Evolutionary conservation across 2,888 invertebrate species (phyloP), one percentile per base, ranked within the genome.

Genomic region (Meiosimyza decipiens): DNA sequence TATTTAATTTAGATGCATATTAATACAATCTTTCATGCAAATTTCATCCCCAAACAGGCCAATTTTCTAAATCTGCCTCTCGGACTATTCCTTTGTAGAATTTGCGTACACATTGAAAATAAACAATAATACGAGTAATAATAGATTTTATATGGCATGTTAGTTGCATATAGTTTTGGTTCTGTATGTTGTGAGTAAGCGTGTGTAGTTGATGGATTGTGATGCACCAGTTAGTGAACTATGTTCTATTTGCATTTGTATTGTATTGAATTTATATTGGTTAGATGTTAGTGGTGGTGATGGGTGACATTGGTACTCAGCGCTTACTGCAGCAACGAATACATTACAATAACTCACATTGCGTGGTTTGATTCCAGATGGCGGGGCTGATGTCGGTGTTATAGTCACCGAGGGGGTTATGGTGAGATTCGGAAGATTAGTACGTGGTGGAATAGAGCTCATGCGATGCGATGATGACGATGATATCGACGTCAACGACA

Each of bases 321-420:
- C 80, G 83, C 84, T 83, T 83, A 83, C 82, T 83, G 84, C 83
- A 84, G 84, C 83, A 84, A 84, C 84, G 85, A 84, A 82, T 83
- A 86, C 86, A 84, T 86, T 86, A 87, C 87, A 85, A 84, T 84
- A 85, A 85, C 87, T 87, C 86, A 87, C 87, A 87, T 87, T 87
- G 84, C 87, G 87, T 84, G 86, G 84, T 84, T 87, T 87, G 78
- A 85, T 80, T 81, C 87, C 86, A 78, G 86, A 86, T 54, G 91
- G 89, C 74, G 92, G 93, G 70, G 92, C 92, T 33, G 92, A 92
- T 57, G 93, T 93, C 13, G 93, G 93, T 7, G 93, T 93, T 82
- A 93, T 93, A 74, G 93, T 93, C 78, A 93, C 93, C 54, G 92
- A 92, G 0, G 93, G 93, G 18, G 91, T 91, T 83, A 91, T 91